Conservation (phyloP, 1,140 invertebrate genomes). For the Ceratina japonica region DNA sequence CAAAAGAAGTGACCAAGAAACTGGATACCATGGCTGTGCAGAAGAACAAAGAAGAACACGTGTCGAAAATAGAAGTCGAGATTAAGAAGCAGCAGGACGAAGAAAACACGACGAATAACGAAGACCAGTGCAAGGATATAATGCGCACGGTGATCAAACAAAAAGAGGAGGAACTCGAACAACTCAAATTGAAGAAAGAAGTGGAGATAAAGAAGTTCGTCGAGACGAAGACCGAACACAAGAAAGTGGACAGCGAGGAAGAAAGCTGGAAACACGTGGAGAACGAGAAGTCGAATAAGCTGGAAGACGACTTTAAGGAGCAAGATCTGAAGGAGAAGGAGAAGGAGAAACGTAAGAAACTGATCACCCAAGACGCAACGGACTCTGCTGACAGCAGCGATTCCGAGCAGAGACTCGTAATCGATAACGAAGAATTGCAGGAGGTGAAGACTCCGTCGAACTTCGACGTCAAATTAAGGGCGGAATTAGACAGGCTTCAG, state of each 20-base stretch:
- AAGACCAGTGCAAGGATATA: slow-evolving; percentile 59
- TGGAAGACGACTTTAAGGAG: slow-evolving; percentile 61
- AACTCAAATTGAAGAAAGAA: slow-evolving; percentile 64
- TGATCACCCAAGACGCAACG: slow-evolving; percentile 76
- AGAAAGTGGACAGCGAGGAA: slow-evolving; percentile 54
- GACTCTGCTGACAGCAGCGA: slow-evolving; percentile 86
- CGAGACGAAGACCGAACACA: slow-evolving; percentile 62
- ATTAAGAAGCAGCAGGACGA: slow-evolving; percentile 47
- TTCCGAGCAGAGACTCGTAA: slow-evolving; percentile 84
- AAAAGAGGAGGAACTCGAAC: slow-evolving; percentile 66
- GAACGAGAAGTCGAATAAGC: slow-evolving; percentile 54
- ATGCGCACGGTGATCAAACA: slow-evolving; percentile 60
- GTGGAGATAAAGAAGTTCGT: slow-evolving; percentile 60
- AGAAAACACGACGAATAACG: slow-evolving; percentile 40
- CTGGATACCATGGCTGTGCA: slow-evolving; percentile 45
- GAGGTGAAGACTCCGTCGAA: slow-evolving; percentile 64
- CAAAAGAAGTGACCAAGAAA: slow-evolving; percentile 61
- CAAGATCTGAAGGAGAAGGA: slow-evolving; percentile 70
- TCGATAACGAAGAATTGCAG: slow-evolving; percentile 76
- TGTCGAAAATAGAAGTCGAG: slow-evolving; percentile 27
- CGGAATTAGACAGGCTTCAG: slow-evolving; percentile 53
- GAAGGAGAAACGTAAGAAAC: slow-evolving; percentile 75
- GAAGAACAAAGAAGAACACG: slow-evolving; percentile 56
- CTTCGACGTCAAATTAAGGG: slow-evolving; percentile 66
- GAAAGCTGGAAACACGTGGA: slow-evolving; percentile 58